Evolutionary conservation across 2,113 vertebrate species (phyloP).

Genomic region (Orientallactaga bullata): DNA sequence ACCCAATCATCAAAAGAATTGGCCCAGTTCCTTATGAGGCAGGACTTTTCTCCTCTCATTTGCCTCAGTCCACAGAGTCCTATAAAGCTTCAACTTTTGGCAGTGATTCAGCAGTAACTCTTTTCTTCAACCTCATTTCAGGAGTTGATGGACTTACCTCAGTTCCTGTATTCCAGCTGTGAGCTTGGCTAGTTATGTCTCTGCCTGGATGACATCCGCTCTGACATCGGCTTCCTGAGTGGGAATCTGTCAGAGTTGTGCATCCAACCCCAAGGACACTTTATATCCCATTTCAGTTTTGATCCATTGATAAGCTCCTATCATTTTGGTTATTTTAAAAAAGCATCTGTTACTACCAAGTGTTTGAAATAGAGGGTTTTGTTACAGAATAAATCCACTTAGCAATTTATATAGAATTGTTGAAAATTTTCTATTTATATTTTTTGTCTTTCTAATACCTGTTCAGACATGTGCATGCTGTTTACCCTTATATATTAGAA

Average conservation of each 20-base stretch:
- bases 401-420: neutral
- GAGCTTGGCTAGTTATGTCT: neutral
- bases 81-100: neutral
- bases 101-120: neutral
- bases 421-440: constrained; percentile 11
- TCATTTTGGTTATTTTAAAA: neutral
- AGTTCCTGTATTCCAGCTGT: neutral
- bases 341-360: neutral
- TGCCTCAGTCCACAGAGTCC: constrained; percentile 17
- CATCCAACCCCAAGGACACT: neutral
- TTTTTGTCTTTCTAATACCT: constrained; percentile 1
- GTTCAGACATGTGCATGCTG: neutral
- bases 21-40: constrained; percentile 10
- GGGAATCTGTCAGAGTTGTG: neutral
- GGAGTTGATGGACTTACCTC: neutral
- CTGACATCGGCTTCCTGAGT: neutral
- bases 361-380: constrained; percentile 16
- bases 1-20: constrained; percentile 18
- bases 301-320: neutral
- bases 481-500: neutral
- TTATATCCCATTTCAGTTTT: neutral
- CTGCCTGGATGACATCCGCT: neutral
- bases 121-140: neutral
- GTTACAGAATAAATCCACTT: constrained; percentile 44
- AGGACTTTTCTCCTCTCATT: constrained; percentile 11